Evolutionary conservation across 2,113 vertebrate species (phyloP).

Genomic region (Pao palembangensis): DNA sequence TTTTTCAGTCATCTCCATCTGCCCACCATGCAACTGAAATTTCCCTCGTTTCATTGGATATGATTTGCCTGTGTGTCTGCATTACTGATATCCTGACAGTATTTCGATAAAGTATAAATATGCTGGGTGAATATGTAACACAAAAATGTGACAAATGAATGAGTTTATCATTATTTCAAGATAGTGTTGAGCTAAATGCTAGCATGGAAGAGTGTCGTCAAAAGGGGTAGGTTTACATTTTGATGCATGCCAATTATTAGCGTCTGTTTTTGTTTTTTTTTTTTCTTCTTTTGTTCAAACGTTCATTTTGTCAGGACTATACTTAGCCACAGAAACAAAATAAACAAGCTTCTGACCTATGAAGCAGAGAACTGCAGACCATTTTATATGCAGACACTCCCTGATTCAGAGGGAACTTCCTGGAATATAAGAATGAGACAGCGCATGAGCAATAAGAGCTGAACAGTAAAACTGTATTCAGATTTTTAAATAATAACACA

Average conservation of each 20-base stretch:
- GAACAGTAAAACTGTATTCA: slow-evolving; percentile 81
- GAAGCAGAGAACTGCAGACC: slow-evolving; percentile 99
- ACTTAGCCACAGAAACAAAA: slow-evolving; percentile 98
- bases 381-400: slow-evolving; percentile 99
- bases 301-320: slow-evolving; percentile 85
- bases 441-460: slow-evolving; percentile 97
- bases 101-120: slow-evolving; percentile 13
- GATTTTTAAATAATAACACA: slow-evolving; percentile 45
- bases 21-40: slow-evolving; percentile 42
- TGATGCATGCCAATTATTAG: slow-evolving; percentile 83
- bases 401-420: slow-evolving; percentile 99
- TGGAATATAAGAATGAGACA: slow-evolving; percentile 92
- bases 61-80: slow-evolving; percentile 20
- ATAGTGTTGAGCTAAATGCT: slow-evolving; percentile 19
- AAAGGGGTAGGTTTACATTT: slow-evolving; percentile 48
- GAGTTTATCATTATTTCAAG: slow-evolving; percentile 15
- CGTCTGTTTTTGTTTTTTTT: slow-evolving; percentile 51
- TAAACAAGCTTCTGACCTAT: slow-evolving; percentile 99
- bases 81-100: slow-evolving; percentile 6
- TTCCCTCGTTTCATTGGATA: slow-evolving; percentile 51
- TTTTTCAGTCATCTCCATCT: slow-evolving; percentile 6
- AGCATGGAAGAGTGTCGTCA: slow-evolving; percentile 32
- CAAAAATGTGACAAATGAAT: not conserved
- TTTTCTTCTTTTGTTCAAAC: slow-evolving; percentile 24
- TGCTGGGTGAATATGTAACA: slow-evolving; percentile 7